Conservation (phyloP, 2,888 invertebrate species). For the Cephalotes varians region DNA sequence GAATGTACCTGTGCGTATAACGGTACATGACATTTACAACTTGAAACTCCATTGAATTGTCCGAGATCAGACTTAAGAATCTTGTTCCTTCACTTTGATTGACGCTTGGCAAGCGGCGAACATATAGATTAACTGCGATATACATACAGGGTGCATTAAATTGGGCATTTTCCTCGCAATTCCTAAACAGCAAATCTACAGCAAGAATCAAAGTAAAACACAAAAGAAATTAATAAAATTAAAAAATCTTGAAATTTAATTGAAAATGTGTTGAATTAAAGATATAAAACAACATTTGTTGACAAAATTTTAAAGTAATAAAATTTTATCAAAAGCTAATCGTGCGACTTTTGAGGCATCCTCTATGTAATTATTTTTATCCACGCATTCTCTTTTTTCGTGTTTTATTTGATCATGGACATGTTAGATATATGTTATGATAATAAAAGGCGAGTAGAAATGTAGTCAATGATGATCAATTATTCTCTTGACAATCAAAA, state of each 20-base stretch:
- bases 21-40: slow-evolving; percentile 8
- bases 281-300: background rate
- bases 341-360: background rate
- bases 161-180: background rate
- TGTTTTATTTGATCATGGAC: background rate
- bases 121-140: slow-evolving; percentile 6
- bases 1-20: background rate
- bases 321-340: background rate
- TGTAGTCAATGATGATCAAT: slow-evolving; percentile 16
- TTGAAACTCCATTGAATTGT: slow-evolving; percentile 36
- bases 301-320: background rate
- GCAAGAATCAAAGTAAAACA: background rate
- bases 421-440: slow-evolving; percentile 19
- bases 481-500: slow-evolving; percentile 39
- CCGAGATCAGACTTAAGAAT: slow-evolving; percentile 19
- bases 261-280: background rate
- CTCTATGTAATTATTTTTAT: background rate
- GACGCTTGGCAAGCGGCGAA: background rate
- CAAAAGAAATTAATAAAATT: background rate
- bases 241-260: background rate
- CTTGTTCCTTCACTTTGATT: slow-evolving; percentile 29
- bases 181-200: background rate
- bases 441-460: background rate
- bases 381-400: background rate
- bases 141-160: slow-evolving; percentile 10